A percentile compares a stretch with the other conserved stretches of the same genome.
phyloP scores from a whole-genome alignment of 2,113 vertebrate species.

The Eurystomus gularis region DNA sequence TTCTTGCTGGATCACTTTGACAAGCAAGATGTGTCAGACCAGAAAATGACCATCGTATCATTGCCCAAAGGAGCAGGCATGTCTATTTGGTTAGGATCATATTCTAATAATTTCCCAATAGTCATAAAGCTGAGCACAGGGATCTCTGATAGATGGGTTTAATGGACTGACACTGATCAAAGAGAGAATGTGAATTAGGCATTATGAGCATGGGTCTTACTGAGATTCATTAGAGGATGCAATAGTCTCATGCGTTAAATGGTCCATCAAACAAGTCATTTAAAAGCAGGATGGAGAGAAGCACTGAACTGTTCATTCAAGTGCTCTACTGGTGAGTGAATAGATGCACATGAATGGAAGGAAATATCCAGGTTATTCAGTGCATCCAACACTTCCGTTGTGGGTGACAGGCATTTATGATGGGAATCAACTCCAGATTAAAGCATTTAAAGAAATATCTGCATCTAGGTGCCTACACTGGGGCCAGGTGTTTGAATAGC shows the following conservation, averaged over 20 bases:
- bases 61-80: neutral
- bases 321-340: neutral
- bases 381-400: neutral
- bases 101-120: neutral
- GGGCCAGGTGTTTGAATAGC: neutral
- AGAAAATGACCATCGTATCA: neutral
- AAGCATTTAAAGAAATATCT: neutral
- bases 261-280: neutral
- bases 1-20: neutral
- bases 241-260: neutral
- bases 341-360: neutral
- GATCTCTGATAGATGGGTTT: slow-evolving; percentile 10
- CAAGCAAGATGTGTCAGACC: neutral
- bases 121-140: neutral
- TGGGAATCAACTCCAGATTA: neutral
- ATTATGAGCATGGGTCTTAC: neutral
- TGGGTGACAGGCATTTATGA: neutral
- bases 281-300: neutral
- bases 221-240: neutral
- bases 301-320: neutral
- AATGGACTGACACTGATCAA: slow-evolving; percentile 30
- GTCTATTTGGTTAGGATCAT: neutral
- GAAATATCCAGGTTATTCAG: neutral
- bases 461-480: neutral
- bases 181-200: neutral